Conservation (phyloP, 2,797 vertebrate genomes). For the Propithecus perrieri region DNA sequence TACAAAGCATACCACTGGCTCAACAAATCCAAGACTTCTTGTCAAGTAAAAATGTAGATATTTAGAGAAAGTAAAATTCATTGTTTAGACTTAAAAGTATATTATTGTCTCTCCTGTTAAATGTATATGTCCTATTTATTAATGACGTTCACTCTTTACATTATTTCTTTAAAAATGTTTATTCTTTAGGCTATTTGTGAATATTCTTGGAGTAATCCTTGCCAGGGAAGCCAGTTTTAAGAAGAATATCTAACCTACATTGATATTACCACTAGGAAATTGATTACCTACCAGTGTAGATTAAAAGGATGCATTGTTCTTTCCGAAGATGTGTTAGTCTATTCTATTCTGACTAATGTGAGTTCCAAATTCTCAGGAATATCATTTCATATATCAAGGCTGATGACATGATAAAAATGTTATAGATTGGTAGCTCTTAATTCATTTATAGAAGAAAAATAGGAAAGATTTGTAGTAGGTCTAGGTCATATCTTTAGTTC, state of each 20-base stretch:
- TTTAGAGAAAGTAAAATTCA: not conserved
- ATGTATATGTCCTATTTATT: not conserved
- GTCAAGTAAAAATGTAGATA: not conserved
- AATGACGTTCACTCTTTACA: not conserved
- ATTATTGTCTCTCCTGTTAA: not conserved
- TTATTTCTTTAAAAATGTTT: not conserved
- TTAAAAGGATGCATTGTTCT: slow-evolving; percentile 81
- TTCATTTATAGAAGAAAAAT: slow-evolving; percentile 83
- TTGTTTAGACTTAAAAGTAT: slow-evolving; percentile 11
- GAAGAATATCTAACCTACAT: slow-evolving; percentile 63
- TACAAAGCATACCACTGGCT: not conserved
- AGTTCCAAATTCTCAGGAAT: slow-evolving; percentile 80
- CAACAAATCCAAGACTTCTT: not conserved
- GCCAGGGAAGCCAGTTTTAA: not conserved
- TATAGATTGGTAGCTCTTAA: slow-evolving; percentile 83
- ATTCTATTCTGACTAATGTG: slow-evolving; percentile 78
- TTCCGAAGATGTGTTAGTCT: slow-evolving; percentile 76
- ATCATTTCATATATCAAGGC: slow-evolving; percentile 82
- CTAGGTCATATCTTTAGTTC: not conserved
- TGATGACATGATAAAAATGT: slow-evolving; percentile 84
- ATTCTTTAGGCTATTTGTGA: not conserved
- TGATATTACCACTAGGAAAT: slow-evolving; percentile 78
- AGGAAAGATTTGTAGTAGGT: slow-evolving; percentile 66
- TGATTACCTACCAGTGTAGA: slow-evolving; percentile 78
- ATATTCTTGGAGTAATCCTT: not conserved